Percentiles rank a stretch among this genome's conserved stretches.
phyloP scores from a whole-genome alignment of 1,140 invertebrate species.

The Halotydeus destructor region DNA sequence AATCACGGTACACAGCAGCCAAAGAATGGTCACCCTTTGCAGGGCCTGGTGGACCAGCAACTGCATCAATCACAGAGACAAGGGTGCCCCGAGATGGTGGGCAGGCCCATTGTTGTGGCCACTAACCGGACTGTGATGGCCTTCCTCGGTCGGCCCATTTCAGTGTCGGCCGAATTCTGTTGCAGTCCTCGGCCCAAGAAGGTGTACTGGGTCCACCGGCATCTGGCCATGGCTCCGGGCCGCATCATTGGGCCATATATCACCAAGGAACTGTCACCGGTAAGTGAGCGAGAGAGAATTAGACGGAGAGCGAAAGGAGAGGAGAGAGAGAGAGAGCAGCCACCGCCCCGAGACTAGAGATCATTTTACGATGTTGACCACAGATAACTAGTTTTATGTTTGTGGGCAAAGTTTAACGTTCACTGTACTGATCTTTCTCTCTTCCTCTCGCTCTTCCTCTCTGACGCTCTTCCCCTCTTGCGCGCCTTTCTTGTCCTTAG shows the following conservation, averaged over 20 bases:
- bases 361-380: no score
- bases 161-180: constrained; percentile 34
- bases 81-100: constrained; percentile 17
- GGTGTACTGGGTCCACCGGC: constrained; percentile 34
- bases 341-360: no score
- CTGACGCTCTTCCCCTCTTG: not conserved
- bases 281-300: no score
- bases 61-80: not conserved
- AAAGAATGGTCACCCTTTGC: not conserved
- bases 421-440: constrained; percentile 4
- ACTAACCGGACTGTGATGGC: constrained; percentile 30
- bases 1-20: not conserved
- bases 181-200: constrained; percentile 32
- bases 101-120: constrained; percentile 33
- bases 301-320: no score
- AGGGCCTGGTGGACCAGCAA: not conserved
- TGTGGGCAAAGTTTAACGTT: no score
- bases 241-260: constrained; percentile 27
- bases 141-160: constrained; percentile 30
- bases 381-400: no score
- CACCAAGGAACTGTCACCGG: constrained; percentile 31
- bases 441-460: constrained; percentile 10
- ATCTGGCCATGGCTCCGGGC: constrained; percentile 31
- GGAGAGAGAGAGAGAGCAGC: no score
- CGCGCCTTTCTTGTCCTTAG: constrained; percentile 19